phyloP scores from a whole-genome alignment of 2,888 invertebrate species.

The Calameuta filiformis region DNA sequence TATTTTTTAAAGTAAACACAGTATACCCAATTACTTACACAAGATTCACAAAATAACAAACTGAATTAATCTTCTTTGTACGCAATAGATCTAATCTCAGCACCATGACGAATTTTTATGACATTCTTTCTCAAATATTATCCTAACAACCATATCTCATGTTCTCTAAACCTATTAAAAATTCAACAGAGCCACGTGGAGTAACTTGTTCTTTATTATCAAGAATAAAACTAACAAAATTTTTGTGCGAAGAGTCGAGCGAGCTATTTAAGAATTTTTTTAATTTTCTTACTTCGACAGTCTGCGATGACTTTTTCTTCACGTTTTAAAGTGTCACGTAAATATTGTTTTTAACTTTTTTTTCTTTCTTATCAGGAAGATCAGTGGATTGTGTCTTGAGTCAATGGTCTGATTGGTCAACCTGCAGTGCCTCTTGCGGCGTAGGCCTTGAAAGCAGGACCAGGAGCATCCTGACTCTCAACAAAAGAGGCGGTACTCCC shows the following conservation, averaged over 20 bases:
- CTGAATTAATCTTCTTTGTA: neutral
- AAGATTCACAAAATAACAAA: neutral
- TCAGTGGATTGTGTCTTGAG: conserved; percentile 56
- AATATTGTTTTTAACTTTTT: no score
- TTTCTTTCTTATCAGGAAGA: conserved; percentile 3
- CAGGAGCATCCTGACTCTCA: conserved; percentile 36
- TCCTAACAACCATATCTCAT: neutral
- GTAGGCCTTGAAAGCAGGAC: conserved; percentile 45
- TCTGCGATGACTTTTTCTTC: neutral
- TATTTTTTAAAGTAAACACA: neutral
- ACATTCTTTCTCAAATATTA: neutral
- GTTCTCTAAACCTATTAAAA: neutral
- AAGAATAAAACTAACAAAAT: neutral
- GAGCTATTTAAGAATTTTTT: neutral
- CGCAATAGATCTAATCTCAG: neutral
- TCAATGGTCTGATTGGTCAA: conserved; percentile 64
- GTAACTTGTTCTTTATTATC: neutral
- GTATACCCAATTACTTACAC: neutral
- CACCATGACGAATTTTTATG: neutral
- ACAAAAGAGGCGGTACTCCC: neutral
- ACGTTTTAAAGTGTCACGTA: no score
- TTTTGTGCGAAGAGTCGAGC: neutral
- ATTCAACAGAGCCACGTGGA: neutral
- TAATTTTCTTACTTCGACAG: neutral
- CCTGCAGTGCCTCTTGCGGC: conserved; percentile 65